A percentile compares a stretch with the other conserved stretches of the same genome.
These are phyloP conservation scores for Pseudococcus longispinus DNA, from an alignment of 2,888 invertebrate genomes.

Conservation along the genomic window DNA sequence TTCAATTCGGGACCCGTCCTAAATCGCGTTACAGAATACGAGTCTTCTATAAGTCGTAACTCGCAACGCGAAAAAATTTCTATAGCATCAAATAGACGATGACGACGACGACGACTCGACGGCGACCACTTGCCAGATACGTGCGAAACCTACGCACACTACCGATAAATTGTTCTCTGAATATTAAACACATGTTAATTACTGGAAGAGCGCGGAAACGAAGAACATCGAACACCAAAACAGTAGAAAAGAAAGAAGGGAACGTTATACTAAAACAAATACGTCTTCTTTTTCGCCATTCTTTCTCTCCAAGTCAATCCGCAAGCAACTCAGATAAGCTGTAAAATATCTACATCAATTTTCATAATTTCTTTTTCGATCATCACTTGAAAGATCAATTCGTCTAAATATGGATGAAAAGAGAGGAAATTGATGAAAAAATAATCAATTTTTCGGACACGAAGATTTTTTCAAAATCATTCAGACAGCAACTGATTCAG, in stretches of 20 bases:
- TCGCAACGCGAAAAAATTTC: conserved; percentile 9
- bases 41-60: neutral
- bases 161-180: neutral
- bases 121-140: neutral
- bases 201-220: neutral
- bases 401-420: too few relatives aligned
- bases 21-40: neutral
- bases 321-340: too few relatives aligned
- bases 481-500: too few relatives aligned
- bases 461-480: too few relatives aligned
- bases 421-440: too few relatives aligned
- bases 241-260: neutral
- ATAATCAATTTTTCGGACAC: too few relatives aligned
- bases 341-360: too few relatives aligned
- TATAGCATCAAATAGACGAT: neutral
- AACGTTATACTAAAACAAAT: too few relatives aligned
- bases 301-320: too few relatives aligned
- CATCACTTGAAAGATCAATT: too few relatives aligned
- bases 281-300: too few relatives aligned
- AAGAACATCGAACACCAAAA: neutral
- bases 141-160: neutral
- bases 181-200: conserved; percentile 22
- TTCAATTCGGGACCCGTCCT: neutral
- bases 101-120: neutral
- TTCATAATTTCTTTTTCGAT: too few relatives aligned